Evolutionary conservation across 2,113 vertebrate genomes (phyloP), one percentile per base, ranked within the genome.

Genomic region (Chloropsis cyanopogon): DNA sequence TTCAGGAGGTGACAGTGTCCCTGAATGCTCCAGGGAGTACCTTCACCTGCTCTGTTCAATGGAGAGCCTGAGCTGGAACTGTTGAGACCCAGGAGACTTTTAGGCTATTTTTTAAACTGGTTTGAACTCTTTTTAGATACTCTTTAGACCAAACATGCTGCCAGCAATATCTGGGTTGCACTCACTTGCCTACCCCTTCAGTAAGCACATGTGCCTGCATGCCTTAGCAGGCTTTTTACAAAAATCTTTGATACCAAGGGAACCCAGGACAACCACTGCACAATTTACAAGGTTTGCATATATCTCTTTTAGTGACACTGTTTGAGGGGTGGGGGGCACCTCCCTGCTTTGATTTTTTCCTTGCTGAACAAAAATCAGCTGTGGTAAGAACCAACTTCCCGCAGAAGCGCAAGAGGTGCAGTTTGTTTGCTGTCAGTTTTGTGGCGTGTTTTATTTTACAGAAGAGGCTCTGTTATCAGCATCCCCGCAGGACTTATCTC

Each of bases 311-410:
- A 31, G 22, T 42, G 54, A 31, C 31, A 24, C 23, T 9, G 8
- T 11, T 23, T 6, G 19, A 4, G 11, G 47, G 4, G 3, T 11
- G 5, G 12, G 12, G 20, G 4, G 3, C 7, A 26, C 19, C 33
- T 66, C 21, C 7, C 33, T 66, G 37, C 37, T 33, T 28, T 61
- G 46, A 39, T 33, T 82, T 84, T 46, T 82, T 37, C 33, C 12
- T 82, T 24, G 29, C 46, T 66, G 35, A 57, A 59, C 19, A 61
- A 73, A 93, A 83, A 24, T 29, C n/a, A 44, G 5, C 46, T 9
- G 35, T 7, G 28, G 25, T 16, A 23, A 82, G 61, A 68, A 21
- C 16, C 29, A 56, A 0, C 31, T 50, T 33, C 41, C 28, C n/a
- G 12, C 15, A 17, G 82, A 66, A 52, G 9, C 3, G 2, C 9